Base-by-base conservation (phyloP, 2,888 invertebrate species). In the Drosophila tanythrix region DNA sequence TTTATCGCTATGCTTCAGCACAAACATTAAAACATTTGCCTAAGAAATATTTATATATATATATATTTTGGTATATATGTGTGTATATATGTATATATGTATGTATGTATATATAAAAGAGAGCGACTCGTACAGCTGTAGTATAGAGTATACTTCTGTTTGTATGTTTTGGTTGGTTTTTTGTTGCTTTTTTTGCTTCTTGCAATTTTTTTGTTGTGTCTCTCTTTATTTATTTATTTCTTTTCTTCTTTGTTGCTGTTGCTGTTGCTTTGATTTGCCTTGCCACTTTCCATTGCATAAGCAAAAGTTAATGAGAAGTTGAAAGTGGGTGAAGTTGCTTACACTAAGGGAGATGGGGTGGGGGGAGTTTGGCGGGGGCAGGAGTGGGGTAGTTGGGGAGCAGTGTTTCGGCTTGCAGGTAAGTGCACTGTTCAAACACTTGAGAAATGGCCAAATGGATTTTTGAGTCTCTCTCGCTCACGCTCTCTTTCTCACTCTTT, bases 231-330 rank as follows among this genome's bases (percentile, higher is more conserved):
- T 57, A 18, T 43, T 29, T 56, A 18, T 52, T 25, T 56, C 36
- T 36, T 52, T 57, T 67, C 15, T 70, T 74, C 58, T 58, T 40
- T 60, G 57, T 66, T 48, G 61, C 55, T 68, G 70, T 46, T 66
- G 68, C 66, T 70, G 29, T 81, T 59, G 71, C 76, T 79, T 79
- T 76, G 76, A 70, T 82, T 75, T 67, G 67, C 65, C 71, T 84
- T 73, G 63, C 50, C 85, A 83, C 86, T 88, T 88, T 84, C 86
- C 88, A 88, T 84, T 88, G 83, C 88, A 85, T 83, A 88, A 84
- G 85, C 78, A 80, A 72, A 72, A 84, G 80, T 84, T 88, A 76
- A 71, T 70, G 77, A 69, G 62, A 61, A 70, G 72, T 53, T 63
- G 61, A 72, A 81, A 77, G 68, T 73, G 71, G 69, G 82, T 78